These are phyloP conservation scores for Lasioglossum pauxillum DNA, from an alignment of 2,888 invertebrate genomes.

Conservation along the genomic window DNA sequence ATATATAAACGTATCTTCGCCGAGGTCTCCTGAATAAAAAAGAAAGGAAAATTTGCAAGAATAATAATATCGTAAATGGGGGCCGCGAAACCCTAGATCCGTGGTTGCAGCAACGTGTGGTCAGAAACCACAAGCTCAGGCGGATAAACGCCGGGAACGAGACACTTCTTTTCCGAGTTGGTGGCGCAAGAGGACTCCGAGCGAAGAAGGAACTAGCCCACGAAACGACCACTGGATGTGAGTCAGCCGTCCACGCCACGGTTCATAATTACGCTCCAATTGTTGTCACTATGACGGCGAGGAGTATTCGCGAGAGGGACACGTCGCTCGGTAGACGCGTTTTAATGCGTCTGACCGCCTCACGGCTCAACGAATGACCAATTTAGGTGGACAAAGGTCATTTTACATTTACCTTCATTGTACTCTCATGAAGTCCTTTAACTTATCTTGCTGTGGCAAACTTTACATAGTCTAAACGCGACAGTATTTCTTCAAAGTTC, in stretches of 20 bases:
- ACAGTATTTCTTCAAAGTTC: too few relatives aligned
- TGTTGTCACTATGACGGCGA: constrained; percentile 65
- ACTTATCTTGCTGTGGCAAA: neutral
- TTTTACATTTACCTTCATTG: neutral
- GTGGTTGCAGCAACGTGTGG: constrained; percentile 52
- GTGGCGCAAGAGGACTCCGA: constrained; percentile 28
- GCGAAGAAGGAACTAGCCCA: constrained; percentile 44
- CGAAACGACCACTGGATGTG: constrained; percentile 63
- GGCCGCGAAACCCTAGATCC: constrained; percentile 48
- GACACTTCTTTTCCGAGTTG: constrained; percentile 57
- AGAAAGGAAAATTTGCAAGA: neutral
- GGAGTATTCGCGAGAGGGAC: constrained; percentile 42
- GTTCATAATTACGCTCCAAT: constrained; percentile 79
- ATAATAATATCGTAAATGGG: constrained; percentile 25
- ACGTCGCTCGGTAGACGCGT: constrained; percentile 52
- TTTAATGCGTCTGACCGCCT: constrained; percentile 70
- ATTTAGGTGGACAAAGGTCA: neutral
- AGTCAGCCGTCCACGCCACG: constrained; percentile 66
- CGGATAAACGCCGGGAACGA: constrained; percentile 61
- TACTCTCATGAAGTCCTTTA: neutral
- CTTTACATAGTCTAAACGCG: neutral
- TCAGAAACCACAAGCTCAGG: constrained; percentile 65
- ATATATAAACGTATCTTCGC: neutral
- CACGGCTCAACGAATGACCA: constrained; percentile 16
- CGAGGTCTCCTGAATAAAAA: neutral